A percentile compares a stretch with the other conserved stretches of the same genome.
Evolutionary conservation across 1,140 invertebrate species (phyloP).

Genomic region (Octopus bimaculoides): DNA sequence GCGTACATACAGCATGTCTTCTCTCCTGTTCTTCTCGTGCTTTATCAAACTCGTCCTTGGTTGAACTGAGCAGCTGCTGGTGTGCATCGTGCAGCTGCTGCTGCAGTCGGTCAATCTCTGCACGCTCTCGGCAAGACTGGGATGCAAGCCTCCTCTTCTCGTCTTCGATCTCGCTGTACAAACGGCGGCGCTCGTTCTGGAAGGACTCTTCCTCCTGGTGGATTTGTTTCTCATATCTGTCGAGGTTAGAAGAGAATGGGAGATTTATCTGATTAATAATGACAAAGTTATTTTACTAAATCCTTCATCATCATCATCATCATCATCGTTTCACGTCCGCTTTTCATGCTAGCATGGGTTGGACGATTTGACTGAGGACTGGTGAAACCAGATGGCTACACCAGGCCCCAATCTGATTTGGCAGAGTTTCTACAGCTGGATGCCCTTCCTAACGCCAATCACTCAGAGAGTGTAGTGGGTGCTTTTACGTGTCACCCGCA

Average conservation of each 20-base stretch:
- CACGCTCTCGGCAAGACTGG: slow-evolving; percentile 46
- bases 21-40: slow-evolving; percentile 54
- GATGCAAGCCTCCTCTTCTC: slow-evolving; percentile 54
- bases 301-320: no score
- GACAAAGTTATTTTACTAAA: no score
- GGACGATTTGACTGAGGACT: no score
- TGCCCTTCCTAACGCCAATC: no score
- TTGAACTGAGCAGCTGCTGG: slow-evolving; percentile 45
- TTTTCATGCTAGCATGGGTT: no score
- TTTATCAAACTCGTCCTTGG: slow-evolving; percentile 55
- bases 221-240: slow-evolving; percentile 57
- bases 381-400: no score
- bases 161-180: slow-evolving; percentile 55
- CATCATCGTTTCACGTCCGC: no score
- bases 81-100: slow-evolving; percentile 55
- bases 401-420: no score
- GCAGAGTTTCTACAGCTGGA: no score
- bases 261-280: no score
- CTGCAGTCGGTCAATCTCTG: slow-evolving; percentile 54
- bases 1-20: slow-evolving; percentile 47
- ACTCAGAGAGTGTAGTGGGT: no score
- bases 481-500: no score
- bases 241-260: background rate
- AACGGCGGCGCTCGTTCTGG: slow-evolving; percentile 51
- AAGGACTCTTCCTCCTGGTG: slow-evolving; percentile 56